Percentiles rank a stretch among this genome's conserved stretches.
These are phyloP conservation scores for Lipophrys pholis DNA, from an alignment of 2,113 vertebrate species.

Conservation along the genomic window DNA sequence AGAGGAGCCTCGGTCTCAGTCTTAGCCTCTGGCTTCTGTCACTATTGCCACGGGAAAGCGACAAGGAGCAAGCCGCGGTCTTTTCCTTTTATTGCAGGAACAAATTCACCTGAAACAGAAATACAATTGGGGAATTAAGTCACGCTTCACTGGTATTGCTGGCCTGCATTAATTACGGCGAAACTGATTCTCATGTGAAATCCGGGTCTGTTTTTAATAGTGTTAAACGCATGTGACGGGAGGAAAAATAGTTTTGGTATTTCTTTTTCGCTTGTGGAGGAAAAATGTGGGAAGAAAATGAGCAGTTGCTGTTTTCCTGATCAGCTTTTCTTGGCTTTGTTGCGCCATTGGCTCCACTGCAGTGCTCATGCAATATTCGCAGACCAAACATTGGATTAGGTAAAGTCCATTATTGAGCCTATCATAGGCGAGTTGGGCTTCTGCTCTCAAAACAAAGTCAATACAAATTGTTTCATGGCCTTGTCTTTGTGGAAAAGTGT, in stretches of 20 bases:
- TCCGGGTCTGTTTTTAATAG: background rate
- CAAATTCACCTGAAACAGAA: constrained; percentile 6
- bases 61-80: constrained; percentile 17
- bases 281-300: no score
- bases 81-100: constrained; percentile 6
- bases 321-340: no score
- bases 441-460: no score
- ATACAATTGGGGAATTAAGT: background rate
- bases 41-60: constrained; percentile 25
- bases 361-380: no score
- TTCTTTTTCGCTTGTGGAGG: background rate
- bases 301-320: no score
- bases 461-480: no score
- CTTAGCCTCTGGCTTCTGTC: constrained; percentile 48
- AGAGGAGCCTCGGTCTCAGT: constrained; percentile 34
- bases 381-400: no score
- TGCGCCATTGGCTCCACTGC: no score
- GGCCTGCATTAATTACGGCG: background rate
- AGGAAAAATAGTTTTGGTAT: background rate
- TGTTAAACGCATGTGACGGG: background rate
- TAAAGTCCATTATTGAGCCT: no score
- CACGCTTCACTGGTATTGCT: constrained; percentile 4
- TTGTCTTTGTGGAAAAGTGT: no score
- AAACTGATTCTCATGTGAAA: background rate
- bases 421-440: no score